These are phyloP conservation scores for Monochamus alternatus DNA, from an alignment of 2,888 invertebrate species.

Conservation along the genomic window DNA sequence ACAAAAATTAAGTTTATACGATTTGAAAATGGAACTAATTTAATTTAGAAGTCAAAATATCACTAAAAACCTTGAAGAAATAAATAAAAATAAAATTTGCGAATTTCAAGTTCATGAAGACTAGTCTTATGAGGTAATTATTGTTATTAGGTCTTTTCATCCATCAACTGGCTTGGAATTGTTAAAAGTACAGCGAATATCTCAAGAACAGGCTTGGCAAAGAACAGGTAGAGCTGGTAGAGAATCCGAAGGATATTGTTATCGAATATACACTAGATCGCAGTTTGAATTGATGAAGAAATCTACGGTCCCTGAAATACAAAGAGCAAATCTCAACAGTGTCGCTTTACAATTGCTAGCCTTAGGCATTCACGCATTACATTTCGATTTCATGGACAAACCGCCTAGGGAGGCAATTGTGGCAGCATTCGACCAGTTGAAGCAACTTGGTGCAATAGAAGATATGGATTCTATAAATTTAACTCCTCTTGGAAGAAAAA, in stretches of 20 bases:
- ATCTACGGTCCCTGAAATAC: conserved; percentile 91
- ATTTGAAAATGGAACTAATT: no score
- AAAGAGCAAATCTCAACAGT: conserved; percentile 82
- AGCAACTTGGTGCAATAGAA: conserved; percentile 82
- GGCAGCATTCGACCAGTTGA: conserved; percentile 78
- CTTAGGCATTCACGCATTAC: conserved; percentile 78
- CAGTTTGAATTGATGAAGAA: conserved; percentile 83
- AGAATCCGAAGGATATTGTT: conserved; percentile 88
- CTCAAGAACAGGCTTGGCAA: conserved; percentile 95
- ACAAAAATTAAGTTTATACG: no score
- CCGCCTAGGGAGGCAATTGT: conserved; percentile 83
- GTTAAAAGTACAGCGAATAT: conserved; percentile 85
- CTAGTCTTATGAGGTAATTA: neutral
- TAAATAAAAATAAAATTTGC: no score
- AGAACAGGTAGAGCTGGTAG: conserved; percentile 94
- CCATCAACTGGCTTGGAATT: conserved; percentile 88
- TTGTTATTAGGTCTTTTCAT: conserved; percentile 79
- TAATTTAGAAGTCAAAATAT: no score
- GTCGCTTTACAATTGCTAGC: conserved; percentile 75
- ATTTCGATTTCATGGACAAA: conserved; percentile 93
- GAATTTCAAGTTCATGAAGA: no score
- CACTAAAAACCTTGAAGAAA: no score
- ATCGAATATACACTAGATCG: conserved; percentile 86
- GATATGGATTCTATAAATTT: conserved; percentile 76
- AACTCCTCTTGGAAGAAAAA: conserved; percentile 85